Percentiles rank a stretch among this genome's conserved stretches.
phyloP scores from a whole-genome alignment of 1,140 invertebrate species.

The Agrilus planipennis region DNA sequence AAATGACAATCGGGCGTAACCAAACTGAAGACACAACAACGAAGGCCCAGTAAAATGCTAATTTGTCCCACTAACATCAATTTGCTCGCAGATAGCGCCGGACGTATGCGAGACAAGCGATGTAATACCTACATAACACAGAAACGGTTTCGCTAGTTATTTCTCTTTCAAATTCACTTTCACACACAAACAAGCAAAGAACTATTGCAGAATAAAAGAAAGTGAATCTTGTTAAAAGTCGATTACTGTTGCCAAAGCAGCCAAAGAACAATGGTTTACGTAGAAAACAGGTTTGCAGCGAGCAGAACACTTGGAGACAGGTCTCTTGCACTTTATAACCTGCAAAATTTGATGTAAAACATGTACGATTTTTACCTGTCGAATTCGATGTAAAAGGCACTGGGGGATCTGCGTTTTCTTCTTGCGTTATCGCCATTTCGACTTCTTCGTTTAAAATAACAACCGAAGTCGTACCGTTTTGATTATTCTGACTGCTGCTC shows the following conservation, averaged over 20 bases:
- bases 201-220: slow-evolving; percentile 4
- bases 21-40: slow-evolving; percentile 22
- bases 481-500: slow-evolving; percentile 26
- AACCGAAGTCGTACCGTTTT: slow-evolving; percentile 20
- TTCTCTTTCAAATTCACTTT: slow-evolving; percentile 25
- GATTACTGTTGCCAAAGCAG: neutral
- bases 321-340: slow-evolving; percentile 24
- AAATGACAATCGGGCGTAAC: slow-evolving; percentile 27
- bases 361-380: slow-evolving; percentile 23
- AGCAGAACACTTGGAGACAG: too few species aligned
- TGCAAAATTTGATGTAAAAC: slow-evolving; percentile 15
- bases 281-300: slow-evolving; percentile 17
- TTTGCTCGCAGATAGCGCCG: slow-evolving; percentile 5
- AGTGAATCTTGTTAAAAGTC: too few species aligned
- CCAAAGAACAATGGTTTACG: slow-evolving; percentile 9
- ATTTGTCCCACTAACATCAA: slow-evolving; percentile 17
- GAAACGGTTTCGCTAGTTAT: slow-evolving; percentile 8
- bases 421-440: slow-evolving; percentile 27
- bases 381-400: slow-evolving; percentile 32
- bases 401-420: slow-evolving; percentile 29
- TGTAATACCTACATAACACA: neutral
- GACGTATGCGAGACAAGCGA: slow-evolving; percentile 2
- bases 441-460: slow-evolving; percentile 23
- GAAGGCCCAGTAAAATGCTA: too few species aligned
- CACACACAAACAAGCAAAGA: slow-evolving; percentile 8